A percentile compares a stretch with the other conserved stretches of the same genome.
phyloP scores from a whole-genome alignment of 2,113 vertebrate genomes.

The Anhinga anhinga region DNA sequence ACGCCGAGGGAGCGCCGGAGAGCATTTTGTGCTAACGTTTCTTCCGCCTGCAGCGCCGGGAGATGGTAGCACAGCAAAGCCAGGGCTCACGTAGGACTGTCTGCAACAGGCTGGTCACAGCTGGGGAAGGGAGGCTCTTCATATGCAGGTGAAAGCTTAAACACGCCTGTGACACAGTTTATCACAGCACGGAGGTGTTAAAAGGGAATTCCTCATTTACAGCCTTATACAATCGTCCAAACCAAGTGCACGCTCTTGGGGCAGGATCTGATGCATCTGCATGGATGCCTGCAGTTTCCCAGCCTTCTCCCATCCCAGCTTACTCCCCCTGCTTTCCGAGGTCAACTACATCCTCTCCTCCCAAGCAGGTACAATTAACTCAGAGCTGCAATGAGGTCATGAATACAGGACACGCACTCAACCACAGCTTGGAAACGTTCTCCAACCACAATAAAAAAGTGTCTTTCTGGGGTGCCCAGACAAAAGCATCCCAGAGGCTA shows the following conservation, averaged over 20 bases:
- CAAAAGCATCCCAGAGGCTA: not conserved
- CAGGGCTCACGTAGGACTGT: not conserved
- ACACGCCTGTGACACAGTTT: not conserved
- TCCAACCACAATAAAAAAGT: not conserved
- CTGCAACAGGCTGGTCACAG: not conserved
- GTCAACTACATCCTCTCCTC: not conserved
- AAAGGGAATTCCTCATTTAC: not conserved
- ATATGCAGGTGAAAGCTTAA: not conserved
- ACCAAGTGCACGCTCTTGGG: fast-evolving
- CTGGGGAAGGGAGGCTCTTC: not conserved
- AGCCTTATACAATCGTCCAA: not conserved
- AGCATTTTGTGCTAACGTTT: not conserved
- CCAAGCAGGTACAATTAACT: not conserved
- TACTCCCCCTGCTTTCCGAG: not conserved
- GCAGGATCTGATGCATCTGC: too few relatives aligned
- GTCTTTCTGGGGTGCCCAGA: not conserved
- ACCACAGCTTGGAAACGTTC: fast-evolving
- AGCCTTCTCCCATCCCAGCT: not conserved
- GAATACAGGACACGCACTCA: fast-evolving
- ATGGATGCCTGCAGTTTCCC: not conserved
- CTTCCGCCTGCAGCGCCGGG: not conserved
- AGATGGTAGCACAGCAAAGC: not conserved
- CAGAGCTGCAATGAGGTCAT: not conserved
- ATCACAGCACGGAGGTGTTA: not conserved
- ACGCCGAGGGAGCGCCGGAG: not conserved